Conservation (phyloP, 2,113 vertebrate genomes). For the Girardinichthys multiradiatus region DNA sequence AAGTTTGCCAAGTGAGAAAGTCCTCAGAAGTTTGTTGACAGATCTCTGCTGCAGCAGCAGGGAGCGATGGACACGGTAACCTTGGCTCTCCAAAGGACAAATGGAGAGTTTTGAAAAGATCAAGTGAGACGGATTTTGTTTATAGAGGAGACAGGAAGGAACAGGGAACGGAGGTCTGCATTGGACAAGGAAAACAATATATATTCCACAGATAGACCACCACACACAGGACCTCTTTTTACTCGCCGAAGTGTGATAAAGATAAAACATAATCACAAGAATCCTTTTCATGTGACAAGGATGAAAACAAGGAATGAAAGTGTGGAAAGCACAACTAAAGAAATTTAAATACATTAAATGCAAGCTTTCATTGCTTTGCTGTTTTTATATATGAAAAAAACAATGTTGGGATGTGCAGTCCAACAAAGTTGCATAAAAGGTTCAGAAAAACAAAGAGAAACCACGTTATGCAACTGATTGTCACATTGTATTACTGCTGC, state of each 20-base stretch:
- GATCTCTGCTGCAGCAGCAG: conserved; percentile 65
- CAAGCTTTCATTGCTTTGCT: background rate
- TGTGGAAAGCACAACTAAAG: background rate
- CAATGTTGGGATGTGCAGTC: background rate
- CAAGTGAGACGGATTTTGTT: conserved; percentile 58
- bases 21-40: conserved; percentile 77
- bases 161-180: conserved; percentile 9
- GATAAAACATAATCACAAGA: background rate
- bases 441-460: background rate
- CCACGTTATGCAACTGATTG: background rate
- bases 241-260: conserved; percentile 6
- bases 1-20: conserved; percentile 70
- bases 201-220: background rate
- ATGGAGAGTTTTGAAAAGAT: conserved; percentile 68
- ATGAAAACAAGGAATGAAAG: conserved; percentile 4
- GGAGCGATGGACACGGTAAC: conserved; percentile 67
- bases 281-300: background rate
- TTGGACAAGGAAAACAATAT: background rate
- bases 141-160: conserved; percentile 46
- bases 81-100: conserved; percentile 74
- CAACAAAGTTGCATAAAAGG: background rate
- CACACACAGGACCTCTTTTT: background rate
- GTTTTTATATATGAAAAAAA: background rate
- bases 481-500: background rate
- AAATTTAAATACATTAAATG: conserved; percentile 7